Base-by-base conservation (phyloP, 2,888 invertebrate species). In the Tetranychus truncatus region DNA sequence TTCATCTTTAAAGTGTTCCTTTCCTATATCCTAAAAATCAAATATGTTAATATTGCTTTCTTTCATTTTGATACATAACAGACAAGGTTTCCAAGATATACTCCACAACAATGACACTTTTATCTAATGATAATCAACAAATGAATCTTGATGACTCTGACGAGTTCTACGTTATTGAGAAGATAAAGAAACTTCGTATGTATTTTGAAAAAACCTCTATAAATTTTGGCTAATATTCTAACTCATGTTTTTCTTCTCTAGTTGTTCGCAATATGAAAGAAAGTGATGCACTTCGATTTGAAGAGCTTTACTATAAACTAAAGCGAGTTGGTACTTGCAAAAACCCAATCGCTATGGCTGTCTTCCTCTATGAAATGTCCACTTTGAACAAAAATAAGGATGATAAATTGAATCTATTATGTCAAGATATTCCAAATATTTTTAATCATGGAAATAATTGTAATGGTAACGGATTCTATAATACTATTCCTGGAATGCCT, bases 241-340 rank as follows among this genome's bases (percentile, higher is more conserved):
- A 24, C 34, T 72, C 71, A 44, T n/a, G 24, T 73, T 21, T 11
- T 45, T 44, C 44, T 45, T 75, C 18, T 72, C 45, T 79, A 83
- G 82, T 82, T 79, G 80, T 80, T 9, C 76, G 80, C 71, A 79
- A 80, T 76, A 80, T 80, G 0, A 79, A 81, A 76, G 82, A 82
- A 66, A 81, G 81, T 76, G 83, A 83, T 79, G 83, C 83, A 6
- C 81, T 81, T 18, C 78, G 80, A 3, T 82, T 85, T 79, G 80
- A 82, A 18, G 83, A 83, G 75, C 80, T 84, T 69, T 82, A 84
- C 78, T 81, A 83, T 72, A 83, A 82, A 77, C 80, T 85, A 9
- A 82, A 83, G 20, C 18, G 69, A 69, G 34, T 69, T 69, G 69
- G 69, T 24, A 72, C n/a, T n/a, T 73, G 73, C 71, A 66, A 45